These are phyloP conservation scores for Agonopterix arenella DNA, from an alignment of 2,888 invertebrate species.

Conservation along the genomic window DNA sequence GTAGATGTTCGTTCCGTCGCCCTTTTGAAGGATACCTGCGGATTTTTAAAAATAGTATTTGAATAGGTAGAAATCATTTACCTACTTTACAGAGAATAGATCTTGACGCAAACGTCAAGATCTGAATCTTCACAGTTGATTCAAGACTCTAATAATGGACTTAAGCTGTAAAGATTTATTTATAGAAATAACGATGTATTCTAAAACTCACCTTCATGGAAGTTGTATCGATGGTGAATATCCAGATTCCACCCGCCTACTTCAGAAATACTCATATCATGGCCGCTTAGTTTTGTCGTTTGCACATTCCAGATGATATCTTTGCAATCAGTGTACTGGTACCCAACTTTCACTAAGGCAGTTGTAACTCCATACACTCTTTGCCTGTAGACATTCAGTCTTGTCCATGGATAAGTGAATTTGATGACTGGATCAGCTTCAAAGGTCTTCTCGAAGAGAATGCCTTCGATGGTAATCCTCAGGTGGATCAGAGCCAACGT, in stretches of 20 bases:
- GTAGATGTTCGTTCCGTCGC: conserved; percentile 97
- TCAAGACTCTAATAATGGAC: too few species aligned
- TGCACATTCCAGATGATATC: conserved; percentile 97
- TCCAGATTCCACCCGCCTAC: conserved; percentile 99
- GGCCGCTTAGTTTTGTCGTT: conserved; percentile 95
- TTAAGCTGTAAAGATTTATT: too few species aligned
- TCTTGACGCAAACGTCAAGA: too few species aligned
- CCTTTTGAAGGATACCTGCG: conserved; percentile 95
- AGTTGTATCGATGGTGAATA: conserved; percentile 98
- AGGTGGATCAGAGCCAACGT: conserved; percentile 92
- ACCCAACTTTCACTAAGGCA: conserved; percentile 96
- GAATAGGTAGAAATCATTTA: too few species aligned
- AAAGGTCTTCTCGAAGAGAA: conserved; percentile 93
- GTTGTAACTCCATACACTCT: conserved; percentile 97
- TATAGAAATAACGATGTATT: neutral
- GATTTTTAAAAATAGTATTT: neutral
- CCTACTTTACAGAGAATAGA: too few species aligned
- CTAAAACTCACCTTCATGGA: conserved; percentile 90
- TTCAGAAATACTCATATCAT: conserved; percentile 97
- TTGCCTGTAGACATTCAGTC: conserved; percentile 96
- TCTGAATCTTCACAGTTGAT: too few species aligned
- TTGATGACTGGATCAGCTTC: conserved; percentile 98
- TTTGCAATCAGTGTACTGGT: conserved; percentile 95
- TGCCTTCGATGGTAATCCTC: conserved; percentile 95
- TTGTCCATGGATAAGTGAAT: conserved; percentile 98